phyloP scores from a whole-genome alignment of 1,140 invertebrate species.

The Helicoverpa zea region DNA sequence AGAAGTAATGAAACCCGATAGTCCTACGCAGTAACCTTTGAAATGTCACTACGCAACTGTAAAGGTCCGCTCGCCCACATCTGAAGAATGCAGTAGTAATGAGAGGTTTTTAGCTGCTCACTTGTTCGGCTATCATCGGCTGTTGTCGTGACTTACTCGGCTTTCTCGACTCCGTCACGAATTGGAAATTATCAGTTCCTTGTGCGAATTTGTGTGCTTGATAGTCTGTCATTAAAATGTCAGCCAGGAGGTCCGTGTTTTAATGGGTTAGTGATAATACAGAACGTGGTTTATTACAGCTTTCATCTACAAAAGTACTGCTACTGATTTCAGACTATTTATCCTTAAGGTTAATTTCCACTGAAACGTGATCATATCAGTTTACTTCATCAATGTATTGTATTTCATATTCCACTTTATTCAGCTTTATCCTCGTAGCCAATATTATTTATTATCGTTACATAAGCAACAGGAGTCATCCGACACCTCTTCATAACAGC shows the following conservation, averaged over 20 bases:
- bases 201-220: conserved; percentile 15
- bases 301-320: not conserved
- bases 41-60: conserved; percentile 32
- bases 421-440: too few species aligned
- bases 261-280: not conserved
- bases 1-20: conserved; percentile 17
- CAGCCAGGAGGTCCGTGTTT: not conserved
- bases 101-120: conserved; percentile 10
- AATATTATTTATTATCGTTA: not conserved
- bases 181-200: conserved; percentile 39
- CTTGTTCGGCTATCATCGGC: conserved; percentile 34
- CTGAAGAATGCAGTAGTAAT: conserved; percentile 39
- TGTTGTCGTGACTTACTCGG: conserved; percentile 33
- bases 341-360: too few species aligned
- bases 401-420: too few species aligned
- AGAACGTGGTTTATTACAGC: not conserved
- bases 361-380: too few species aligned
- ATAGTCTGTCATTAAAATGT: conserved; percentile 29
- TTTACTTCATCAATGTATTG: too few species aligned
- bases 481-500: conserved; percentile 1
- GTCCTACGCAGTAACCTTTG: conserved; percentile 24
- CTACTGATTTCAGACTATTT: not conserved
- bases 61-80: conserved; percentile 29
- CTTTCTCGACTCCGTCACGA: conserved; percentile 38
- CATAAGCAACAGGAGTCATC: not conserved